Evolutionary conservation across 2,113 vertebrate species (phyloP).

Genomic region (Eolophus roseicapilla): DNA sequence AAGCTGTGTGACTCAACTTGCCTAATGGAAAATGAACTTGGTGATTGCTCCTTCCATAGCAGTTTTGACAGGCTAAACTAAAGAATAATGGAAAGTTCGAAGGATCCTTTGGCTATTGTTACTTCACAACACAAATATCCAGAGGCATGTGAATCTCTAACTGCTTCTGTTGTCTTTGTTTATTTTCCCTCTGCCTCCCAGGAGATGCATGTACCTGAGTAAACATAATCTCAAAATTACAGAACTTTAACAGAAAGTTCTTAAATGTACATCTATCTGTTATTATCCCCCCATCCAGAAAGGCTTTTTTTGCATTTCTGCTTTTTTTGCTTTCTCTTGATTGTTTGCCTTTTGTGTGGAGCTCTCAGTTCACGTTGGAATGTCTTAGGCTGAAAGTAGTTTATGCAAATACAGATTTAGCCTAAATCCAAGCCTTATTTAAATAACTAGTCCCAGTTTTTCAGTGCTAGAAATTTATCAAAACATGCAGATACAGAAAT

Average conservation of each 20-base stretch:
- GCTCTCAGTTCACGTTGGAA: neutral
- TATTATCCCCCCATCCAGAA: neutral
- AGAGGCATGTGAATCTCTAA: neutral
- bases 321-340: neutral
- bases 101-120: neutral
- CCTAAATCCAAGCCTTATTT: neutral
- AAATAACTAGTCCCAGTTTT: neutral
- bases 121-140: neutral
- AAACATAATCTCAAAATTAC: neutral
- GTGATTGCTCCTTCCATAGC: neutral
- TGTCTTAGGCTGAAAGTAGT: neutral
- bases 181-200: neutral
- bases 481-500: neutral
- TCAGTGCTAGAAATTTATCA: neutral
- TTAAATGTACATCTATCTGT: neutral
- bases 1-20: neutral
- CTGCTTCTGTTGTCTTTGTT: neutral
- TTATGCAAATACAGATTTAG: neutral
- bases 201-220: neutral
- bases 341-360: neutral
- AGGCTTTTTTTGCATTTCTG: neutral
- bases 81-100: neutral
- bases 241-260: neutral
- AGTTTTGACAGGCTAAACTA: neutral
- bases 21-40: neutral